These are phyloP conservation scores for Myanophis thanlyinensis DNA, from an alignment of 2,113 vertebrate species.

Conservation along the genomic window DNA sequence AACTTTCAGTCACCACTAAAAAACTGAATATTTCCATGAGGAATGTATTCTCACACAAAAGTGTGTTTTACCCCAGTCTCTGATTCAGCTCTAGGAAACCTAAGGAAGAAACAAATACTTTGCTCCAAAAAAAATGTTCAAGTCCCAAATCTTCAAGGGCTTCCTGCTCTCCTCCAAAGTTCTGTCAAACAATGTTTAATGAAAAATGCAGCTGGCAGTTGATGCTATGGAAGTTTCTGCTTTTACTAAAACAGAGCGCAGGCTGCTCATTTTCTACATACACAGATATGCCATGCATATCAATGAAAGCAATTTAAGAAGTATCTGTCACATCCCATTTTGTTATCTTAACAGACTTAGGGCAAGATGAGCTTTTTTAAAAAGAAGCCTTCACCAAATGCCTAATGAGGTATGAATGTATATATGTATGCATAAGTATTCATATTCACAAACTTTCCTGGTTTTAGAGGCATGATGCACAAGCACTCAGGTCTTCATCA, in stretches of 20 bases:
- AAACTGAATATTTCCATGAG: neutral
- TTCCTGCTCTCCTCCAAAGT: neutral
- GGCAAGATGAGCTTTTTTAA: neutral
- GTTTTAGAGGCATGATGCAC: neutral
- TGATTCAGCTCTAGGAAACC: neutral
- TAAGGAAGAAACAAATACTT: neutral
- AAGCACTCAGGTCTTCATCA: neutral
- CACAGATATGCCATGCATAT: neutral
- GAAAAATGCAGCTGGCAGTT: neutral
- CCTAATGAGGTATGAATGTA: neutral
- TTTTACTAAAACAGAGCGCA: neutral
- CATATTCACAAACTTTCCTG: neutral
- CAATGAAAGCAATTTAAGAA: neutral
- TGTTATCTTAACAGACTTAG: neutral
- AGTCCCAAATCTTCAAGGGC: neutral
- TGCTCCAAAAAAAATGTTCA: neutral
- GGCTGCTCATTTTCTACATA: neutral
- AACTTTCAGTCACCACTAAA: neutral
- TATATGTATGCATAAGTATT: neutral
- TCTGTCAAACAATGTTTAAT: neutral
- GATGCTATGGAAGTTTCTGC: neutral
- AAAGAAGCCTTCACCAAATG: neutral
- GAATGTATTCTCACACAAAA: neutral
- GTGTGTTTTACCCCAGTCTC: neutral
- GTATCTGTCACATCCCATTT: neutral